Conservation (phyloP, 2,113 vertebrate species). For the Nerophis ophidion region DNA sequence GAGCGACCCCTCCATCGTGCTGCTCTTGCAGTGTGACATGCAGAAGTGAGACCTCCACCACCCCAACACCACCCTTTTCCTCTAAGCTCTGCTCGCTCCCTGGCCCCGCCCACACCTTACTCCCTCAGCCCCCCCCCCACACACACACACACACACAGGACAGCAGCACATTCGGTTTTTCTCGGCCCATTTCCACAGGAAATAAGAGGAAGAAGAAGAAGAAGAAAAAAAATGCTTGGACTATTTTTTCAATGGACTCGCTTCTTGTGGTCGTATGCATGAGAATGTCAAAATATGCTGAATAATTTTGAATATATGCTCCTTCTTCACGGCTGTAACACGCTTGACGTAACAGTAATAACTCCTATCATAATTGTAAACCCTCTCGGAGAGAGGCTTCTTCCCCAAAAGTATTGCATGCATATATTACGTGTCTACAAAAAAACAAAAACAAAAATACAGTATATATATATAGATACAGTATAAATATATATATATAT, state of each 20-base stretch:
- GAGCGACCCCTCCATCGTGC: constrained; percentile 98
- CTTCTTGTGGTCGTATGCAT: constrained; percentile 99
- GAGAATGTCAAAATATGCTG: constrained; percentile 99
- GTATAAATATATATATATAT: not conserved
- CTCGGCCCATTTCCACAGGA: constrained; percentile 85
- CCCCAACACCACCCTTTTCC: not conserved
- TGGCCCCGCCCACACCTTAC: not conserved
- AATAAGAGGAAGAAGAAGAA: constrained; percentile 34
- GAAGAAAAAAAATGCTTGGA: constrained; percentile 82
- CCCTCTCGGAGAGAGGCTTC: constrained; percentile 22
- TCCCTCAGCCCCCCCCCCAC: constrained; percentile 37
- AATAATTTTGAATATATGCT: constrained; percentile 84
- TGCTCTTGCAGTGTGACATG: constrained; percentile 99
- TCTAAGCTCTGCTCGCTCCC: constrained; percentile 20
- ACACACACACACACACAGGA: constrained; percentile 67
- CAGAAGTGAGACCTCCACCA: constrained; percentile 85
- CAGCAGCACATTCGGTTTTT: constrained; percentile 93
- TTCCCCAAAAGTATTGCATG: constrained; percentile 86
- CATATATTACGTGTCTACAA: constrained; percentile 89
- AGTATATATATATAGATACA: not conserved
- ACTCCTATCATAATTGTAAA: constrained; percentile 83
- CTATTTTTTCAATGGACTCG: constrained; percentile 97
- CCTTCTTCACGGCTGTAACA: constrained; percentile 65
- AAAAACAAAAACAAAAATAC: constrained; percentile 11
- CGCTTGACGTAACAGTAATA: constrained; percentile 62